Percentiles rank a stretch among this genome's conserved stretches.
Conservation (phyloP, 2,113 vertebrate genomes). For the Mastomys coucha region DNA sequence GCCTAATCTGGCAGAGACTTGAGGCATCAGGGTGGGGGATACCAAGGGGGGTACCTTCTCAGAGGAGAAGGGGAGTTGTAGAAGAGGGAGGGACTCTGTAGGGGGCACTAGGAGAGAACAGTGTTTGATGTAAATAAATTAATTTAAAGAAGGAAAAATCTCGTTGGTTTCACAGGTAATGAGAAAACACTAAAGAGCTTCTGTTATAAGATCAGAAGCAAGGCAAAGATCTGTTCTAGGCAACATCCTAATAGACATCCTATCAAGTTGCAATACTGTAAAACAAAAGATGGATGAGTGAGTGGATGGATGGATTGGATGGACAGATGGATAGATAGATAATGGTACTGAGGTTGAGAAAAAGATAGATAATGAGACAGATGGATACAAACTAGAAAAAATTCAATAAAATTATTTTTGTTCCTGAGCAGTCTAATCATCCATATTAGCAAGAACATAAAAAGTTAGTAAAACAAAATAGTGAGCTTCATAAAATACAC, state of each 20-base stretch:
- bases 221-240: neutral
- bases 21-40: too few relatives aligned
- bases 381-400: constrained; percentile 25
- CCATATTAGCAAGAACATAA: neutral
- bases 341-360: neutral
- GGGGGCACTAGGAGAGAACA: too few relatives aligned
- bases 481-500: neutral
- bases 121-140: too few relatives aligned
- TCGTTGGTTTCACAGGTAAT: neutral
- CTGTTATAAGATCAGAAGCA: neutral
- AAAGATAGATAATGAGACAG: neutral
- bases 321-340: neutral
- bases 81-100: too few relatives aligned
- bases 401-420: constrained; percentile 36
- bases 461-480: neutral
- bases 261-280: neutral
- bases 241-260: neutral
- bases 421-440: neutral
- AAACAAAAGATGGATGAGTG: neutral
- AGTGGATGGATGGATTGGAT: neutral
- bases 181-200: constrained; percentile 1
- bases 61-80: too few relatives aligned
- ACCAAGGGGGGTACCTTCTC: too few relatives aligned
- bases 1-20: too few relatives aligned
- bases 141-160: neutral